A percentile compares a stretch with the other conserved stretches of the same genome.
phyloP scores from a whole-genome alignment of 1,140 invertebrate genomes.

The Drosophila paulistorum region DNA sequence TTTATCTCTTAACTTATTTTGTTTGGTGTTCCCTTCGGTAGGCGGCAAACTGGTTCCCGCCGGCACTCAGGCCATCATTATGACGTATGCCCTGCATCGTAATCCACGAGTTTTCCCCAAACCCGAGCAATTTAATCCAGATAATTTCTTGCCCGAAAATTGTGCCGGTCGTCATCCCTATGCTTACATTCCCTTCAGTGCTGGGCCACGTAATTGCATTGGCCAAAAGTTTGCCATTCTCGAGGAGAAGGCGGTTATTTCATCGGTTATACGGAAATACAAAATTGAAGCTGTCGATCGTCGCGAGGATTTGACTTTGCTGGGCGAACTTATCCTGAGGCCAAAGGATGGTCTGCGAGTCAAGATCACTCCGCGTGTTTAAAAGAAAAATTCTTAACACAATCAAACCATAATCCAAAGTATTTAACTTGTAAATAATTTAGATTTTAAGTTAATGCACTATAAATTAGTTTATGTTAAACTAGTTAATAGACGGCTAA shows the following conservation, averaged over 20 bases:
- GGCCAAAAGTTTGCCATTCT: slow-evolving; percentile 91
- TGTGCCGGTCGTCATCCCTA: slow-evolving; percentile 85
- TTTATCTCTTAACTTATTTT: neutral
- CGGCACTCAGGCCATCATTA: slow-evolving; percentile 85
- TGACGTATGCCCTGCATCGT: slow-evolving; percentile 87
- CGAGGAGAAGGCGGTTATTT: slow-evolving; percentile 89
- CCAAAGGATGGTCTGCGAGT: slow-evolving; percentile 84
- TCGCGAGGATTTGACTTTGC: slow-evolving; percentile 84
- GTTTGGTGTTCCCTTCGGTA: slow-evolving; percentile 35
- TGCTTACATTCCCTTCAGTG: slow-evolving; percentile 90
- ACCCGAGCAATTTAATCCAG: slow-evolving; percentile 90
- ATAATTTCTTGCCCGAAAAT: slow-evolving; percentile 88
- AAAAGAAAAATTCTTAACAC: slow-evolving; percentile 6
- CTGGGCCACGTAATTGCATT: slow-evolving; percentile 88
- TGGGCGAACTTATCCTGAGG: slow-evolving; percentile 85
- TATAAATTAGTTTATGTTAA: slow-evolving; percentile 62
- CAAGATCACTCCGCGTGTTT: slow-evolving; percentile 80
- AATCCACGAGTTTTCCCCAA: slow-evolving; percentile 87
- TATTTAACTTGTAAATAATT: slow-evolving; percentile 68
- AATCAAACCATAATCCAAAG: slow-evolving; percentile 52
- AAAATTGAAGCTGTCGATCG: slow-evolving; percentile 85
- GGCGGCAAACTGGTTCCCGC: slow-evolving; percentile 84
- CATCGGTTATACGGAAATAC: slow-evolving; percentile 87
- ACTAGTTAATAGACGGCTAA: slow-evolving; percentile 42
- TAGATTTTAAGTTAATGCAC: slow-evolving; percentile 33